Evolutionary conservation across 2,797 vertebrate genomes (phyloP).

Genomic region (Dicrostonyx torquatus): DNA sequence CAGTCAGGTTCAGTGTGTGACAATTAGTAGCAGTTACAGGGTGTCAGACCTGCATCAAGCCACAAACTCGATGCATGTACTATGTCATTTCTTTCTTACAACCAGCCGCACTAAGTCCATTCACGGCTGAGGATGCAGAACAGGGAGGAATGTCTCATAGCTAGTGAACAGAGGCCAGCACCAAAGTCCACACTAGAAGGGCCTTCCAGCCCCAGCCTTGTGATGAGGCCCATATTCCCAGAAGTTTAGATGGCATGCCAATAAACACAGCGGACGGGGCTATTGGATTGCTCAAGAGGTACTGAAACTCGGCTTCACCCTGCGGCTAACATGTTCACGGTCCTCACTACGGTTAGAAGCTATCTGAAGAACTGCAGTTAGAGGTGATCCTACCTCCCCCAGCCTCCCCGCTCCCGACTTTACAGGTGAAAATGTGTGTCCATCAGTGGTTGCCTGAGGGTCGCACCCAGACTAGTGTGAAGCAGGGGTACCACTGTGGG

Average conservation of each 20-base stretch:
- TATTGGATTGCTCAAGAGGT: neutral
- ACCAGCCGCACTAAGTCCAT: no score
- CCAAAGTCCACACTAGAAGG: neutral
- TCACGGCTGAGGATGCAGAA: rapidly evolving
- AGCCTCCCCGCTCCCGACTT: neutral
- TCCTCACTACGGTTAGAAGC: neutral
- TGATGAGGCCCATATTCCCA: neutral
- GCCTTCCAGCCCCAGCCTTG: neutral
- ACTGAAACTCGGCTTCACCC: neutral
- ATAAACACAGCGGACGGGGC: neutral
- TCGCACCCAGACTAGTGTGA: neutral
- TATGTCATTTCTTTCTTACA: neutral
- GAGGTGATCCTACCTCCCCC: neutral
- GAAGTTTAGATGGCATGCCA: neutral
- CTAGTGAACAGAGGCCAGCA: neutral
- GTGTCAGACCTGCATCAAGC: neutral
- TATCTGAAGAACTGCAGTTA: neutral
- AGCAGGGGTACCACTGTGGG: neutral
- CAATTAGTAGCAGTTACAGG: neutral
- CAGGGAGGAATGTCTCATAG: neutral
- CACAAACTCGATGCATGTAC: neutral
- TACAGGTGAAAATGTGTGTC: neutral
- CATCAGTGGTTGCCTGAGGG: neutral
- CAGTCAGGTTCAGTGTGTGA: neutral
- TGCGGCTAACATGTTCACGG: neutral